These are phyloP conservation scores for Heptranchias perlo DNA, from an alignment of 2,113 vertebrate species.

Conservation along the genomic window DNA sequence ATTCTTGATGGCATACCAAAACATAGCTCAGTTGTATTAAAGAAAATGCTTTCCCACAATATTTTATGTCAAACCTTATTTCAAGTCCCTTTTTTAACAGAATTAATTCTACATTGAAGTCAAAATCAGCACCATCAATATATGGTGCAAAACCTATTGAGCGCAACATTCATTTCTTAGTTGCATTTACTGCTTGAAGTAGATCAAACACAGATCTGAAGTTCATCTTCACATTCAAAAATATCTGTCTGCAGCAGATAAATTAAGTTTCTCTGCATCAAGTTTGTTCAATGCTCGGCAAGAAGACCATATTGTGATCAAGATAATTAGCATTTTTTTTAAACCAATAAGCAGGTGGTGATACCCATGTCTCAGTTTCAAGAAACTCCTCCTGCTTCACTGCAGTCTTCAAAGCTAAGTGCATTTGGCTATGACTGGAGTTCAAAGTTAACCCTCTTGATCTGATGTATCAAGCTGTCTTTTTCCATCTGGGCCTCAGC, in stretches of 20 bases:
- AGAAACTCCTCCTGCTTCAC: conserved; percentile 41
- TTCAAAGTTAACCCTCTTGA: conserved; percentile 67
- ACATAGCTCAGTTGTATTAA: conserved; percentile 16
- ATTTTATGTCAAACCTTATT: conserved; percentile 33
- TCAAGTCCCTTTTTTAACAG: conserved; percentile 21
- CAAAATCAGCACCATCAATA: conserved; percentile 1
- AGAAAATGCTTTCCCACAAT: conserved; percentile 29
- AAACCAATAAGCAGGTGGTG: conserved; percentile 20
- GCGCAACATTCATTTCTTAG: neutral
- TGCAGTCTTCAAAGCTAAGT: conserved; percentile 34
- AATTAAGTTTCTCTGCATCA: neutral
- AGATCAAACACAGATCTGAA: neutral
- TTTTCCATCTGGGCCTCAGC: conserved; percentile 90
- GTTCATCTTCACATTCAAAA: conserved; percentile 22
- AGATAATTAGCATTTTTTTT: conserved; percentile 15
- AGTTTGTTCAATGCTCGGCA: conserved; percentile 25
- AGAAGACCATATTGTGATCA: conserved; percentile 45
- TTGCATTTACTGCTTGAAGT: neutral
- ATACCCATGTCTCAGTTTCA: neutral
- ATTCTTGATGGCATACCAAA: conserved; percentile 31
- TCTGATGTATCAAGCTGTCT: conserved; percentile 76
- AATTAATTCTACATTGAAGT: conserved; percentile 12
- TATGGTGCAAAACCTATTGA: conserved; percentile 7
- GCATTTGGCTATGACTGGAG: conserved; percentile 45
- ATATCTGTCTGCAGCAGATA: conserved; percentile 17